These are phyloP conservation scores for Acleris sparsana DNA, from an alignment of 2,888 invertebrate genomes.

Conservation along the genomic window DNA sequence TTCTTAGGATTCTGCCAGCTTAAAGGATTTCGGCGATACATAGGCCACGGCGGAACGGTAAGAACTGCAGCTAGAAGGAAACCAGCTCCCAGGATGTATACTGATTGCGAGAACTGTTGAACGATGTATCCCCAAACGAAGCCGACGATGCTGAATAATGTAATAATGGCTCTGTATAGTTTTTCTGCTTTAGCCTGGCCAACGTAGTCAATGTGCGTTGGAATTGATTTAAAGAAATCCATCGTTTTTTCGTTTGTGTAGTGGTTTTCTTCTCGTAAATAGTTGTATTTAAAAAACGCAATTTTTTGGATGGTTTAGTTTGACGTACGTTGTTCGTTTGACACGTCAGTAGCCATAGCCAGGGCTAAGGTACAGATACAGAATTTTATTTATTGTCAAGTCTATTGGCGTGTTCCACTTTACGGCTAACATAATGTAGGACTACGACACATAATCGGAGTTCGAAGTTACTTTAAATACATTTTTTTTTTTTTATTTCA, in stretches of 20 bases:
- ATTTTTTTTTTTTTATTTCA: too few species aligned
- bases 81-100: conserved; percentile 95
- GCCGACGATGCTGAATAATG: conserved; percentile 95
- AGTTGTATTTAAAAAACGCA: background rate
- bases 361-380: background rate
- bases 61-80: conserved; percentile 93
- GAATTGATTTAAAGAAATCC: conserved; percentile 78
- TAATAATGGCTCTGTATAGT: conserved; percentile 94
- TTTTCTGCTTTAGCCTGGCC: conserved; percentile 96
- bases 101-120: conserved; percentile 97
- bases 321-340: conserved; percentile 8
- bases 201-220: conserved; percentile 89
- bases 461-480: too few species aligned
- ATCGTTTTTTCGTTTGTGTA: conserved; percentile 48
- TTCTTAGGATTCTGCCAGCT: conserved; percentile 92
- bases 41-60: conserved; percentile 98
- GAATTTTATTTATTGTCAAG: too few species aligned
- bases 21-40: conserved; percentile 94
- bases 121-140: conserved; percentile 96
- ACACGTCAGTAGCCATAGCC: conserved; percentile 17
- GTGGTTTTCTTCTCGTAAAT: background rate
- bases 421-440: too few species aligned
- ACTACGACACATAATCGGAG: too few species aligned
- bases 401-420: too few species aligned
- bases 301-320: background rate